These are phyloP conservation scores for Poeciliopsis occidentalis DNA, from an alignment of 2,113 vertebrate genomes.

Conservation along the genomic window DNA sequence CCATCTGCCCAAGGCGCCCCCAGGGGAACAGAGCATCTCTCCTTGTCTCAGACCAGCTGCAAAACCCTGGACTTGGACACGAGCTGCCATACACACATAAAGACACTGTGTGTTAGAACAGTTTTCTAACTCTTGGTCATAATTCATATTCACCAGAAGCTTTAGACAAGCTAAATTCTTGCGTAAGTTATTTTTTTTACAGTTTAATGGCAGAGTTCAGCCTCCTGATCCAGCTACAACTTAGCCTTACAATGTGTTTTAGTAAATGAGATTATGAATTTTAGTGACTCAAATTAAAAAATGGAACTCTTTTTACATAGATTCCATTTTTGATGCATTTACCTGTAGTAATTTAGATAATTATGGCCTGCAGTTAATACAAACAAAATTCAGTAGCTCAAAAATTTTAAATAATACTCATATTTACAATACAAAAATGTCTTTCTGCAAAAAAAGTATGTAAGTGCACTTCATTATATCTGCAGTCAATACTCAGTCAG, in stretches of 20 bases:
- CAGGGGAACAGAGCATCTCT: constrained; percentile 51
- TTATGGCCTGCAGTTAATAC: no score
- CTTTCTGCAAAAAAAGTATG: no score
- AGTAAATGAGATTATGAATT: neutral
- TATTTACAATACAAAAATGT: no score
- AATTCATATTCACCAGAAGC: constrained; percentile 36
- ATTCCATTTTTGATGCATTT: neutral
- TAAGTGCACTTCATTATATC: no score
- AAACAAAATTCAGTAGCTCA: neutral
- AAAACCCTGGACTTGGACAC: constrained; percentile 63
- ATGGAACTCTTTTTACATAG: neutral
- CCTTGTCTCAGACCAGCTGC: constrained; percentile 70
- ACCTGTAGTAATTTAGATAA: neutral
- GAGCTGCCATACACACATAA: constrained; percentile 51
- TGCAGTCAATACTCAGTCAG: neutral
- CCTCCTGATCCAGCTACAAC: neutral
- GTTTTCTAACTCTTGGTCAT: constrained; percentile 42
- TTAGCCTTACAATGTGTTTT: neutral
- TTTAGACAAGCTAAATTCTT: constrained; percentile 15
- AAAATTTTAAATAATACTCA: neutral
- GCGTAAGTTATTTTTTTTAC: neutral
- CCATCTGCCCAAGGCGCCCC: constrained; percentile 72
- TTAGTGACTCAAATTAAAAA: neutral
- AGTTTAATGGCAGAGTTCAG: neutral
- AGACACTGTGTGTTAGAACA: constrained; percentile 37